phyloP scores from a whole-genome alignment of 2,113 vertebrate genomes.

The Ovis canadensis region DNA sequence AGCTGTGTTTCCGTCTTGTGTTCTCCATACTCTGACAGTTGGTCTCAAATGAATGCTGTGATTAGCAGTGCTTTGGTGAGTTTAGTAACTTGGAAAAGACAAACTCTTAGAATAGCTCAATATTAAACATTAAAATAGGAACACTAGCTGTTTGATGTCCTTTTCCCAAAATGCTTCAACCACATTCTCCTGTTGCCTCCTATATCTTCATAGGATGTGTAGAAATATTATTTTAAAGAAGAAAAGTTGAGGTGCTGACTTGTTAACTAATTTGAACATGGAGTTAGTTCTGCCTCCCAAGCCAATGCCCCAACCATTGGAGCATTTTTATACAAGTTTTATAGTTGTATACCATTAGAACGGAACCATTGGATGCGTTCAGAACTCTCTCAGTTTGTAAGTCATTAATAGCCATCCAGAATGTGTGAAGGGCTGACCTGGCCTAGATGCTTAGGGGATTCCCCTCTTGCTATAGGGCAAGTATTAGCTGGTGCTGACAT shows the following conservation, averaged over 20 bases:
- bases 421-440: not conserved
- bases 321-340: not conserved
- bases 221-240: not conserved
- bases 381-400: not conserved
- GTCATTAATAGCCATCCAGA: not conserved
- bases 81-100: conserved; percentile 13
- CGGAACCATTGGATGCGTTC: not conserved
- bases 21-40: not conserved
- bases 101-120: not conserved
- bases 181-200: not conserved
- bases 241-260: not conserved
- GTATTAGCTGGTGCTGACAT: not conserved
- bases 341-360: not conserved
- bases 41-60: not conserved
- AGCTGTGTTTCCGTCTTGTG: not conserved
- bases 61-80: not conserved
- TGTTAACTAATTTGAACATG: not conserved
- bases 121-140: conserved; percentile 31
- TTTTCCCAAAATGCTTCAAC: not conserved
- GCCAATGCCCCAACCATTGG: not conserved
- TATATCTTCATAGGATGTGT: not conserved
- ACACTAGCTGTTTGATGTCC: not conserved
- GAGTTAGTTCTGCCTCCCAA: not conserved
- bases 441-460: not conserved
- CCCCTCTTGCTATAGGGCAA: not conserved